These are phyloP conservation scores for Seriola quinqueradiata DNA, from an alignment of 2,113 vertebrate species.

Conservation along the genomic window DNA sequence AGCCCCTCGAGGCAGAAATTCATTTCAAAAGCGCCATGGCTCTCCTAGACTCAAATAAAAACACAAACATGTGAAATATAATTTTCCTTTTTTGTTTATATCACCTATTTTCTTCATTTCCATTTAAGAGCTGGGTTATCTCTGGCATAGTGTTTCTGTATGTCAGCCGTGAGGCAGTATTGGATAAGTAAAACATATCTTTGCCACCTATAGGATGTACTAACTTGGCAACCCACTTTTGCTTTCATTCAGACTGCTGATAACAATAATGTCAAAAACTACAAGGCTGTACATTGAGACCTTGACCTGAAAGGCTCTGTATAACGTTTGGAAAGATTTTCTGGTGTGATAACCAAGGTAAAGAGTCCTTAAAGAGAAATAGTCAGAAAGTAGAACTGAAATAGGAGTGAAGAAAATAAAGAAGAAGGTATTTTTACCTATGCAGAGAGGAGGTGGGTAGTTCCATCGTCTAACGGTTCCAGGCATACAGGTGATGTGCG, in stretches of 20 bases:
- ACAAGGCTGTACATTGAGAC: not conserved
- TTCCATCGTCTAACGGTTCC: slow-evolving; percentile 97
- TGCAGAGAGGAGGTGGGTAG: slow-evolving; percentile 96
- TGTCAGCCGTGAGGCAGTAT: not conserved
- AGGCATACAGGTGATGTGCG: slow-evolving; percentile 98
- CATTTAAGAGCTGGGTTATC: not conserved
- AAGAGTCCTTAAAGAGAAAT: not conserved
- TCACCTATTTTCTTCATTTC: not conserved
- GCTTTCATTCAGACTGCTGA: not conserved
- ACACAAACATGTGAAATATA: not conserved
- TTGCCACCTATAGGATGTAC: not conserved
- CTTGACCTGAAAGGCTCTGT: not conserved
- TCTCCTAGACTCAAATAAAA: not conserved
- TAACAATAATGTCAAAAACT: not conserved
- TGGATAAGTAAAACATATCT: not conserved
- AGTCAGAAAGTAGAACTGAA: not conserved
- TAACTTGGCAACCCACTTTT: not conserved
- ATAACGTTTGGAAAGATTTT: not conserved
- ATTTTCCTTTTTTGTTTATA: slow-evolving; percentile 6
- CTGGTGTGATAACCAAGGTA: not conserved
- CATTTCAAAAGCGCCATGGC: slow-evolving; percentile 16
- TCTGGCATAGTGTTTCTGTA: not conserved
- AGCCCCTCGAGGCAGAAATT: slow-evolving; percentile 12
- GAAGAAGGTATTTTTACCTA: slow-evolving; percentile 85
- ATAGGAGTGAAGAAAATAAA: not conserved